These are phyloP conservation scores for Cyclophora punctaria DNA, from an alignment of 2,888 invertebrate species.

Conservation along the genomic window DNA sequence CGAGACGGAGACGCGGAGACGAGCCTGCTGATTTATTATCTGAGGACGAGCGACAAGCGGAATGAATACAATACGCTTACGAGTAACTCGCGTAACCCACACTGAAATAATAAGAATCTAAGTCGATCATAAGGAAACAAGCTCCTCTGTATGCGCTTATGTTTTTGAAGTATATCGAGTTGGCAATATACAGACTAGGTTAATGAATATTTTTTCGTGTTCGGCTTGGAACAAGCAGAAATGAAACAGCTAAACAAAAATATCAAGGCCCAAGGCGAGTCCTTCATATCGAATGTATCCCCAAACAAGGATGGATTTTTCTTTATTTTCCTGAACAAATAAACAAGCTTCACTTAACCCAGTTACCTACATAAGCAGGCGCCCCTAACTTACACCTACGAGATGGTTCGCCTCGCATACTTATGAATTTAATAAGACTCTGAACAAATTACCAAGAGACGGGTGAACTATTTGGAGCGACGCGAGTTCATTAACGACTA, in stretches of 20 bases:
- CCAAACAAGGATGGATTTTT: background rate
- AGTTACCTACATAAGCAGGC: constrained; percentile 1
- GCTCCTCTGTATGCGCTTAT: too few relatives aligned
- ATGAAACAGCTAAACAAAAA: too few relatives aligned
- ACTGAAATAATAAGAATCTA: too few relatives aligned
- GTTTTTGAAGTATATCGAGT: too few relatives aligned
- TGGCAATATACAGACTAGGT: too few relatives aligned
- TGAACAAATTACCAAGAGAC: constrained; percentile 51
- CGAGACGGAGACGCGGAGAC: constrained; percentile 22
- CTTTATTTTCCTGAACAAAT: constrained; percentile 5
- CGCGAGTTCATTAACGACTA: constrained; percentile 18
- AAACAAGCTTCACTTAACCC: constrained; percentile 2
- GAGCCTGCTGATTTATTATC: constrained; percentile 33
- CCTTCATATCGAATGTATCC: too few relatives aligned
- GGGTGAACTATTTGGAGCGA: constrained; percentile 36
- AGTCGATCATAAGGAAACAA: too few relatives aligned
- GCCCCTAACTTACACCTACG: constrained; percentile 31
- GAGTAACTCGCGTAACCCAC: too few relatives aligned
- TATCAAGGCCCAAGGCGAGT: too few relatives aligned
- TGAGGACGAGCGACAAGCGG: constrained; percentile 20
- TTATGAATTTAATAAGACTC: constrained; percentile 64
- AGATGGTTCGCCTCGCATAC: constrained; percentile 40
- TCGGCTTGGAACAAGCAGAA: too few relatives aligned
- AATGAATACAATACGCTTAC: too few relatives aligned
- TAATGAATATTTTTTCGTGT: too few relatives aligned